Evolutionary conservation across 64 coral and sea anemone genomes (phyloP).

Genomic region (Montipora cactus): DNA sequence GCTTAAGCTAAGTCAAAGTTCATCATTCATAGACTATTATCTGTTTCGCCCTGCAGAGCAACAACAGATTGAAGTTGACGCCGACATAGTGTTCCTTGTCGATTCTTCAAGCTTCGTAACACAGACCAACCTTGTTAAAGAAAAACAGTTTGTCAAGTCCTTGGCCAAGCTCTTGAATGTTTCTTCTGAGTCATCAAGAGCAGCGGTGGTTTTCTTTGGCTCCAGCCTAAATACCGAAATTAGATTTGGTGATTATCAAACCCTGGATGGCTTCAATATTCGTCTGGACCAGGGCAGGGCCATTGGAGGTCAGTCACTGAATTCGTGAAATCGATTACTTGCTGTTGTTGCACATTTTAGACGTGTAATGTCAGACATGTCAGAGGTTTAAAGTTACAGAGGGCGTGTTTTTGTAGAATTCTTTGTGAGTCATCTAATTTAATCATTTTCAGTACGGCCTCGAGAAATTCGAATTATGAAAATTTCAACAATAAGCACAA

Average conservation of each 20-base stretch:
- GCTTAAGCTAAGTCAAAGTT: too few relatives aligned
- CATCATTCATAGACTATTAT: background rate
- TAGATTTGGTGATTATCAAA: conserved; percentile 43
- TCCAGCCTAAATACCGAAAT: conserved; percentile 40
- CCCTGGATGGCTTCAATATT: conserved; percentile 10
- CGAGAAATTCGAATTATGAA: too few relatives aligned
- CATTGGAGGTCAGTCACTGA: conserved; percentile 2
- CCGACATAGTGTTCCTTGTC: conserved; percentile 81
- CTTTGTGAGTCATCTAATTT: too few relatives aligned
- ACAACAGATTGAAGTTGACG: conserved; percentile 39
- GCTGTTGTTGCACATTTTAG: background rate
- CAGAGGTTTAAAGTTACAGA: too few relatives aligned
- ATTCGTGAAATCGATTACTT: background rate
- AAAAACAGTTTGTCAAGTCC: conserved; percentile 77
- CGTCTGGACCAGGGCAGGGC: conserved; percentile 32
- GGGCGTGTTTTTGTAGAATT: too few relatives aligned
- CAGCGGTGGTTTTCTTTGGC: conserved; percentile 56
- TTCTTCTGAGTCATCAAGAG: conserved; percentile 40
- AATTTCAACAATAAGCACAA: too few relatives aligned
- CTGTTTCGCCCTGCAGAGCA: conserved; percentile 1
- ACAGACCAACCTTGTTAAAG: conserved; percentile 22
- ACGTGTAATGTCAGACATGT: background rate
- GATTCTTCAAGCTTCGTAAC: conserved; percentile 74
- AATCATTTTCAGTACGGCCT: too few relatives aligned
- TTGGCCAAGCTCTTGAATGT: conserved; percentile 66